A percentile compares a stretch with the other conserved stretches of the same genome.
These are phyloP conservation scores for Himantopus leucocephalus DNA, from an alignment of 2,113 vertebrate genomes.

Conservation along the genomic window DNA sequence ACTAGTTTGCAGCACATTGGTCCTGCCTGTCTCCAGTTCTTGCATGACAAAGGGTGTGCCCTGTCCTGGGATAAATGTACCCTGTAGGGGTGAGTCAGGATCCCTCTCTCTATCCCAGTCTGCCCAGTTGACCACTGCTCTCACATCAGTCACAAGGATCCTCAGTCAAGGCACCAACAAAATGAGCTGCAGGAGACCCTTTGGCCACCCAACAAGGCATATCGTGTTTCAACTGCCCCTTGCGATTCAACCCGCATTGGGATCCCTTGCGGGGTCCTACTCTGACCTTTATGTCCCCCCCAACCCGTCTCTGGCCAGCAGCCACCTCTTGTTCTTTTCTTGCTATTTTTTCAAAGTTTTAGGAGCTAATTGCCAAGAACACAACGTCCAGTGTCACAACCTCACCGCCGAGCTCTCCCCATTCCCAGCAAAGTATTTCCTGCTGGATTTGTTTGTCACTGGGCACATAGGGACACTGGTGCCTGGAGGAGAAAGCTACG, in stretches of 20 bases:
- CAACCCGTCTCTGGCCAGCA: neutral
- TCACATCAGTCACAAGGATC: neutral
- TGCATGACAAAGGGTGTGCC: neutral
- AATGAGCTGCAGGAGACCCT: neutral
- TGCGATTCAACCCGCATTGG: fast-evolving
- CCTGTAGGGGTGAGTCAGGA: neutral
- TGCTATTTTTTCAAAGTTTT: neutral
- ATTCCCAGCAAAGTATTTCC: conserved; percentile 54
- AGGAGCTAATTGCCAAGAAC: conserved; percentile 43
- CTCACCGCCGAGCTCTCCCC: neutral
- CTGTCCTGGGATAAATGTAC: neutral
- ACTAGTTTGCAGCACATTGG: neutral
- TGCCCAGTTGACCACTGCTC: neutral
- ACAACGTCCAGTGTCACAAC: conserved; percentile 21
- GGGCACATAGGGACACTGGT: neutral
- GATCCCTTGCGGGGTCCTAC: neutral
- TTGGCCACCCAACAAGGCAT: neutral
- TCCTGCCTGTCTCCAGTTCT: neutral
- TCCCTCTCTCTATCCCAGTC: neutral
- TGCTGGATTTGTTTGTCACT: conserved; percentile 32
- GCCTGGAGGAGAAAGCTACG: neutral
- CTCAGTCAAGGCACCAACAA: neutral
- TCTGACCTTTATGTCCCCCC: neutral
- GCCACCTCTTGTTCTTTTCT: neutral
- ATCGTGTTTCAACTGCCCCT: neutral